Evolutionary conservation across 2,797 vertebrate species (phyloP), one percentile per base, ranked within the genome.

Genomic region (Propithecus perrieri): DNA sequence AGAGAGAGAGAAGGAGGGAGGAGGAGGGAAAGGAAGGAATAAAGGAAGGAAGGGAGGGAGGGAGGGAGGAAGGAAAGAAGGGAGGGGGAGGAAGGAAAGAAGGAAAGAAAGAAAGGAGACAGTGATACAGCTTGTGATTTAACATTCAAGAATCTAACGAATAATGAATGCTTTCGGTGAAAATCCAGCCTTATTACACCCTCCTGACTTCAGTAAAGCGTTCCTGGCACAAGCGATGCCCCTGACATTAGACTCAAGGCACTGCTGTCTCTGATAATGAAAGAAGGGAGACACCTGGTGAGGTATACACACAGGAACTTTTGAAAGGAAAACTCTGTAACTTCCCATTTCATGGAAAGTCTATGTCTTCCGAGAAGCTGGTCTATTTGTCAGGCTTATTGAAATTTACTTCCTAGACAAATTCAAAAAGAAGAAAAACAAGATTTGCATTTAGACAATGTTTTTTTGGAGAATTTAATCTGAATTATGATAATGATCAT

Each of bases 111-210:
- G 48, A 96, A 93, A 83, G 61, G 13, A 9, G 14, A 94, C 14
- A 96, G 78, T 76, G 96, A 97, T 33, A 89, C 84, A 95, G 26
- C 26, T 63, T 79, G 26, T 75, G n/a, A 78, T 97, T 97, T 93
- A 88, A 94, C 41, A 96, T 95, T 96, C 83, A 96, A 97, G 63
- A 93, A 46, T 55, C 74, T 88, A 55, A 94, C 74, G 92, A 97
- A 97, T 72, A 63, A 24, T 8, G 0, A 59, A 59, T 59, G 74
- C 4, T 94, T 50, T 94, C 0, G 22, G 18, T 85, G 43, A 33
- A 97, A 97, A 93, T 55, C 18, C 48, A 91, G 76, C 87, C 85
- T 93, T 87, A 43, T 75, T 75, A 86, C 33, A 13, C 83, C 84
- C 78, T 97, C 63, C 15, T 79, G 59, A 91, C 76, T 90, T 87